These are phyloP conservation scores for Drosophila teissieri DNA, from an alignment of 1,140 invertebrate genomes.

Conservation along the genomic window DNA sequence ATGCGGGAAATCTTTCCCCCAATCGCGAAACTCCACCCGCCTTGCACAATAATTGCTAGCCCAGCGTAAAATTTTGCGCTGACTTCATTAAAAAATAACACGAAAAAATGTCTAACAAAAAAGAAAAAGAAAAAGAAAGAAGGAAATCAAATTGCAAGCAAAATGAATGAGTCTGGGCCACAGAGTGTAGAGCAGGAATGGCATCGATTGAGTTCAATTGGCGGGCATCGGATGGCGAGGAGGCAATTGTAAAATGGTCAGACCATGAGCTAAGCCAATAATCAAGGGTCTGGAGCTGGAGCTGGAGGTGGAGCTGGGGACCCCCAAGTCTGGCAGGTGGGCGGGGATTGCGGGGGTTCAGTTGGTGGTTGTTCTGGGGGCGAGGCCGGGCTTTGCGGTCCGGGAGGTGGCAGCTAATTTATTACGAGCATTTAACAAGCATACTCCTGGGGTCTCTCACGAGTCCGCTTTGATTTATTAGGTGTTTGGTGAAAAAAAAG, in stretches of 20 bases:
- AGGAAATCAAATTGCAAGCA: constrained; percentile 61
- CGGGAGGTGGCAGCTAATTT: constrained; percentile 70
- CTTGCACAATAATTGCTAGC: constrained; percentile 34
- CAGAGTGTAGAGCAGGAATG: constrained; percentile 28
- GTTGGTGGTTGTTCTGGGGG: background rate
- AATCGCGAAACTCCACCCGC: constrained; percentile 9
- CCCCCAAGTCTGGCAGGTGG: constrained; percentile 18
- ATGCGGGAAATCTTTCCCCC: constrained; percentile 15
- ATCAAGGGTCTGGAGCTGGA: constrained; percentile 39
- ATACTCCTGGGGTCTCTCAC: constrained; percentile 72
- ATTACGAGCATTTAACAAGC: constrained; percentile 82
- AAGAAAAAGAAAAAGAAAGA: constrained; percentile 11
- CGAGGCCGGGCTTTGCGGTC: constrained; percentile 24
- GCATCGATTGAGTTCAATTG: constrained; percentile 77
- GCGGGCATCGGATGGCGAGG: constrained; percentile 19
- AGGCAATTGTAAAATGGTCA: constrained; percentile 70
- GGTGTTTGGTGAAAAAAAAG: constrained; percentile 71
- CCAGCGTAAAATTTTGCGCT: constrained; percentile 72
- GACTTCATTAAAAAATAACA: constrained; percentile 69
- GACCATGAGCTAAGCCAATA: constrained; percentile 75
- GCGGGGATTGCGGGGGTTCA: background rate
- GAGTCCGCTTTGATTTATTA: constrained; percentile 79
- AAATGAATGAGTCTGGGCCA: constrained; percentile 74
- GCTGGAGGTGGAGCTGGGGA: no score
- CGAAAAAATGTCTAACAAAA: constrained; percentile 1